A percentile compares a stretch with the other conserved stretches of the same genome.
Conservation (phyloP, 1,140 invertebrate genomes). For the Pseudomyrmex dendroicus region DNA sequence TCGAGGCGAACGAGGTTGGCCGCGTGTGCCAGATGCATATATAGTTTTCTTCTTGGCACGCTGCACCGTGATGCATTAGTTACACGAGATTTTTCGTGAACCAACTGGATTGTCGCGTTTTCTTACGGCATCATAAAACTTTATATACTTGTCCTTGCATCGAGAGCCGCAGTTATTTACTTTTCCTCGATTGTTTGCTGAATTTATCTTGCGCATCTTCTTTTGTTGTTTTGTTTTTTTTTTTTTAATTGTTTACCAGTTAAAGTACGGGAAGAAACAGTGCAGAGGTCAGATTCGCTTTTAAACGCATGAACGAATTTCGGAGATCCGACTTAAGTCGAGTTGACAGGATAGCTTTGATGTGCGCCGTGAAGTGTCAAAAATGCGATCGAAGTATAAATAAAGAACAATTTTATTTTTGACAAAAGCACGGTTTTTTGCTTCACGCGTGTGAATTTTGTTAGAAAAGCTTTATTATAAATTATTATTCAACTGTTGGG, state of each 20-base stretch:
- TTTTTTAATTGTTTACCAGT: not conserved
- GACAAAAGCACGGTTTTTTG: too few species aligned
- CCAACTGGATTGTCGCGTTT: conserved; percentile 21
- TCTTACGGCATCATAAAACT: conserved; percentile 35
- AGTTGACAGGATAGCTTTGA: too few species aligned
- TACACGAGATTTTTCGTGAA: conserved; percentile 23
- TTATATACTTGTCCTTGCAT: conserved; percentile 22
- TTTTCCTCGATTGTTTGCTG: not conserved
- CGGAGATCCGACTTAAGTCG: too few species aligned
- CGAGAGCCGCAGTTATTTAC: not conserved
- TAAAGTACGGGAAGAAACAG: too few species aligned
- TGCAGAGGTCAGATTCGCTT: not conserved
- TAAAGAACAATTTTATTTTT: too few species aligned
- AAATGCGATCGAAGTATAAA: too few species aligned
- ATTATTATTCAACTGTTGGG: not conserved
- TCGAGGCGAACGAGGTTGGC: not conserved
- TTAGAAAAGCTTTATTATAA: not conserved
- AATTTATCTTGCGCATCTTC: not conserved
- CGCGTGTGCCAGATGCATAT: conserved; percentile 28
- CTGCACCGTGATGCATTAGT: conserved; percentile 25
- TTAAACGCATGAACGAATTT: too few species aligned
- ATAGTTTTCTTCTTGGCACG: conserved; percentile 6
- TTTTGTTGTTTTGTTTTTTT: not conserved
- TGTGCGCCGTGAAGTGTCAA: too few species aligned
- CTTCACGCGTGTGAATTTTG: not conserved